These are phyloP conservation scores for Palythoa caribaeorum DNA, from an alignment of 92 coral and sea anemone genomes.

Conservation along the genomic window DNA sequence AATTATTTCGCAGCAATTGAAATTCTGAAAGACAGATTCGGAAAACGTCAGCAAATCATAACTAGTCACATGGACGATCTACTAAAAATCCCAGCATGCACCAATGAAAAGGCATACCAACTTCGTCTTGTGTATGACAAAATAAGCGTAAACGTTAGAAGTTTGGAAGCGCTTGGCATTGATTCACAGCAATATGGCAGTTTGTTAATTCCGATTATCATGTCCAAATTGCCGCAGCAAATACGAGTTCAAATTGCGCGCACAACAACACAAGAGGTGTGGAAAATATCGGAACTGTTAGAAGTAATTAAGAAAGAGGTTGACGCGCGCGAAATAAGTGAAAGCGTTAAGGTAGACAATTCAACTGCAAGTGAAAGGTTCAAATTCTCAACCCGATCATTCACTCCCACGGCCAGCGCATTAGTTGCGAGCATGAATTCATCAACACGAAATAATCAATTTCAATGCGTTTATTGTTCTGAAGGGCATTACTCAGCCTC, in stretches of 20 bases:
- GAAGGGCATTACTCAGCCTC: conserved; percentile 70
- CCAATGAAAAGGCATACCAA: conserved; percentile 51
- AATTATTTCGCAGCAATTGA: conserved; percentile 55
- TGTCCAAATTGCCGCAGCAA: conserved; percentile 66
- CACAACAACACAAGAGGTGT: conserved; percentile 55
- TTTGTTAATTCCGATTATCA: conserved; percentile 59
- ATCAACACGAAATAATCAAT: conserved; percentile 19
- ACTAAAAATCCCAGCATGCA: conserved; percentile 60
- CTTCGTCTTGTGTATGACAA: conserved; percentile 62
- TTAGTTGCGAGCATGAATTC: conserved; percentile 32
- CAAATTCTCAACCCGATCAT: neutral
- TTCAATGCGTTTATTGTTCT: conserved; percentile 60
- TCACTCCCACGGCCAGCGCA: conserved; percentile 25
- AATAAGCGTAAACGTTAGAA: conserved; percentile 53
- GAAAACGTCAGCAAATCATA: conserved; percentile 57
- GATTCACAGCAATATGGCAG: conserved; percentile 60
- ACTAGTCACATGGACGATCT: conserved; percentile 62
- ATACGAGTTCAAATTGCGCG: conserved; percentile 61
- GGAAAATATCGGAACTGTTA: conserved; percentile 62
- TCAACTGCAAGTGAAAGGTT: conserved; percentile 9
- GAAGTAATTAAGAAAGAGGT: conserved; percentile 66
- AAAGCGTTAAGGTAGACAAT: conserved; percentile 36
- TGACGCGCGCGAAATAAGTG: conserved; percentile 64
- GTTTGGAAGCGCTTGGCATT: conserved; percentile 59
- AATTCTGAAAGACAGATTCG: conserved; percentile 55